Conservation (phyloP, 1,140 invertebrate genomes). For the Drosophila leontia region DNA sequence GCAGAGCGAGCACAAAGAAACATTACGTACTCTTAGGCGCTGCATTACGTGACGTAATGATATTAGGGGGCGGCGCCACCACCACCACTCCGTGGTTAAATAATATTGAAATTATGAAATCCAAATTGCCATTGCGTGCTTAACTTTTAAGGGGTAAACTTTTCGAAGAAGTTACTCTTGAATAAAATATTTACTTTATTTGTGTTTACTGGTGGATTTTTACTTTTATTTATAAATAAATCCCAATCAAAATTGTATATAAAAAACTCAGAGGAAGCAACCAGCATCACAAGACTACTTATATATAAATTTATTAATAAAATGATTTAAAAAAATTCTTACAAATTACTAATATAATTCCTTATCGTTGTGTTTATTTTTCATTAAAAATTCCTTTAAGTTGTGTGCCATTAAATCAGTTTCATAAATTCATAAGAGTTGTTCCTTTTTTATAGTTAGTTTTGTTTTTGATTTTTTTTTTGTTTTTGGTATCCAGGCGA, state of each 20-base stretch:
- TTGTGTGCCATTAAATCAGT: not conserved
- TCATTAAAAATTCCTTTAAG: not conserved
- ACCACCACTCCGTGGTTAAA: constrained; percentile 4
- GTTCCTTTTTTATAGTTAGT: constrained; percentile 1
- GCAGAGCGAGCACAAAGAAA: not conserved
- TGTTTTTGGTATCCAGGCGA: constrained; percentile 19
- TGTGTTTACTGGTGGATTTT: not conserved
- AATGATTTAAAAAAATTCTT: too few relatives aligned
- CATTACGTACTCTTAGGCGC: constrained; percentile 13
- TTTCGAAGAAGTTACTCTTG: not conserved
- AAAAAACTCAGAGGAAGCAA: too few relatives aligned
- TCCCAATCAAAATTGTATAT: too few relatives aligned
- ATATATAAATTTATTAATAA: too few relatives aligned
- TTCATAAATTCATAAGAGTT: constrained; percentile 4
- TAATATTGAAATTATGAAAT: constrained; percentile 5
- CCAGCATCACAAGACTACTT: not conserved
- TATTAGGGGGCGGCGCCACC: not conserved
- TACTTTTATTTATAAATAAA: not conserved
- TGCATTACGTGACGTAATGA: constrained; percentile 26
- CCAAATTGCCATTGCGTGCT: constrained; percentile 3
- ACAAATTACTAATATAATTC: not conserved
- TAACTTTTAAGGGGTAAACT: too few relatives aligned
- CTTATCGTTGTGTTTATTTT: not conserved
- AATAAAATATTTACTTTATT: not conserved
- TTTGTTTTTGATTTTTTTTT: not conserved